Conservation (phyloP, 2,113 vertebrate species). For the Oxygymnocypris stewartii region DNA sequence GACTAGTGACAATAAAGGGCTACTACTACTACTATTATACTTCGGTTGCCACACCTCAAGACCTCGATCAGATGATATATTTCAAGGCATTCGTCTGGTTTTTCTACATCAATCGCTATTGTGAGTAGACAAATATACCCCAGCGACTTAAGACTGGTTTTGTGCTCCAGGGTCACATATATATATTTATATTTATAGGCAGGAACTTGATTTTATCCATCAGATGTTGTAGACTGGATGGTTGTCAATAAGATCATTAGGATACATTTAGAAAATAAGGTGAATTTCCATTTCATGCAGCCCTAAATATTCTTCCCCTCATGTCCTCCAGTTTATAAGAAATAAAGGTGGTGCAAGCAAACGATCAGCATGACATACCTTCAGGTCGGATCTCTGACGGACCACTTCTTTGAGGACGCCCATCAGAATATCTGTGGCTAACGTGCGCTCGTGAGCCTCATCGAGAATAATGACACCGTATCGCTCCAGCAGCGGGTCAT, state of each 20-base stretch:
- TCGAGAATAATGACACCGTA: conserved; percentile 97
- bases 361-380: conserved; percentile 72
- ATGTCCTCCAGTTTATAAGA: background rate
- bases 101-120: no score
- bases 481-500: conserved; percentile 93
- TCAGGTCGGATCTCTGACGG: conserved; percentile 89
- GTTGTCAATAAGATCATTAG: background rate
- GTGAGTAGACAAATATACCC: no score
- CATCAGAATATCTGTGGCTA: conserved; percentile 97
- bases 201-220: no score
- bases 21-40: no score
- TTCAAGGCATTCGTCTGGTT: no score
- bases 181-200: no score
- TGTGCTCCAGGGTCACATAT: no score
- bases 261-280: background rate
- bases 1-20: no score
- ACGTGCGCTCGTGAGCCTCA: conserved; percentile 93
- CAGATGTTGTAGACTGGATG: no score
- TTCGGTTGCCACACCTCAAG: no score
- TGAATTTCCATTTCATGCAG: background rate
- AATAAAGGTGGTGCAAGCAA: background rate
- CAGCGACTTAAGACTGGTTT: no score
- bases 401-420: conserved; percentile 95
- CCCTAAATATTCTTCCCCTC: background rate
- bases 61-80: no score